Evolutionary conservation across 2,797 vertebrate genomes (phyloP).

Genomic region (Galago senegalensis): DNA sequence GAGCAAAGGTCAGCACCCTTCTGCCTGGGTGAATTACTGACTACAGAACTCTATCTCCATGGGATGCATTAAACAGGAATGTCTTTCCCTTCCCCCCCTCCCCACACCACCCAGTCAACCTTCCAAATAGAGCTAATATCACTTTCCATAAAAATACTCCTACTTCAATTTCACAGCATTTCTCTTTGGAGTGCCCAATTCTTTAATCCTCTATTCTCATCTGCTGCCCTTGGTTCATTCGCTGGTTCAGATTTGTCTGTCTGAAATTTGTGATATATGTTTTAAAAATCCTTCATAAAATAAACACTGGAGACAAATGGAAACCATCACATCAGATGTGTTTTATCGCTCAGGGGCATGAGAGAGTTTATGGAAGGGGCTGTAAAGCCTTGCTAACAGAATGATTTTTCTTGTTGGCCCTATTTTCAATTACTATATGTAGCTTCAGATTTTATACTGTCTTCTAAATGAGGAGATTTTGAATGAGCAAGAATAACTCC

Average conservation of each 20-base stretch:
- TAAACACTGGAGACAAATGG: constrained; percentile 86
- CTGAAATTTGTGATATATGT: constrained; percentile 85
- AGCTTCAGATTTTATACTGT: constrained; percentile 58
- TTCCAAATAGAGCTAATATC: constrained; percentile 39
- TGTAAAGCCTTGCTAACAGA: constrained; percentile 72
- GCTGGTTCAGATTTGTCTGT: constrained; percentile 80
- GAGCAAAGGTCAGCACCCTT: constrained; percentile 67
- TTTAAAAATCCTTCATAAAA: constrained; percentile 83
- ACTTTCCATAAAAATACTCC: constrained; percentile 73
- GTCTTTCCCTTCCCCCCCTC: not conserved
- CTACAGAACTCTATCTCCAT: constrained; percentile 57
- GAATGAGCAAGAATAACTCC: constrained; percentile 17
- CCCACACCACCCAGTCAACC: not conserved
- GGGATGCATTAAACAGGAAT: constrained; percentile 54
- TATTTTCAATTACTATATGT: constrained; percentile 55
- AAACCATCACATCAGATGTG: constrained; percentile 81
- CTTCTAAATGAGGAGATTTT: not conserved
- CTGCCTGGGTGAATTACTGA: constrained; percentile 71
- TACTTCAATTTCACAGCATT: constrained; percentile 30
- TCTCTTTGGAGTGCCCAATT: constrained; percentile 66
- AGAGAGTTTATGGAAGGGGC: constrained; percentile 78
- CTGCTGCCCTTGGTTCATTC: constrained; percentile 76
- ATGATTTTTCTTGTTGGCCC: constrained; percentile 76
- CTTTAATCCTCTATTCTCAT: constrained; percentile 81
- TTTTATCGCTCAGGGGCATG: constrained; percentile 82